These are phyloP conservation scores for Electrophaes corylata DNA, from an alignment of 2,888 invertebrate species.

Conservation along the genomic window DNA sequence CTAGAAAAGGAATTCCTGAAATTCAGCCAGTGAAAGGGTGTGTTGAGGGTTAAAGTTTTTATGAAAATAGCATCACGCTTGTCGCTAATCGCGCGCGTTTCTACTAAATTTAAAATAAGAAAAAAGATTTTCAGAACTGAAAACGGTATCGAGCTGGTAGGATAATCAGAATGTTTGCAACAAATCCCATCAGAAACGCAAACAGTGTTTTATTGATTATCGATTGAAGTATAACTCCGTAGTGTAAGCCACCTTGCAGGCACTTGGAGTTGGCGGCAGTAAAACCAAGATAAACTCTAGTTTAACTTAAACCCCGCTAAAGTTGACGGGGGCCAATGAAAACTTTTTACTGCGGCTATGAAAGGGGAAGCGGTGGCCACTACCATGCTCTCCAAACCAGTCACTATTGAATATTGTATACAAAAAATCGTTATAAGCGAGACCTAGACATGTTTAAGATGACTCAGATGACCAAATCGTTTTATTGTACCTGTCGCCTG, in stretches of 20 bases:
- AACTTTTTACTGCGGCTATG: conserved; percentile 73
- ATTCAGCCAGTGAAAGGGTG: no score
- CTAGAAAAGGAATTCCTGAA: no score
- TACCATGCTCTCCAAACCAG: conserved; percentile 44
- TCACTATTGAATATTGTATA: conserved; percentile 1
- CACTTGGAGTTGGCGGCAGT: conserved; percentile 53
- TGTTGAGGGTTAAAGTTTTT: no score
- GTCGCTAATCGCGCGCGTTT: no score
- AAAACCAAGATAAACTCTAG: conserved; percentile 71
- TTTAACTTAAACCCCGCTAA: conserved; percentile 55
- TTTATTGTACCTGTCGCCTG: no score
- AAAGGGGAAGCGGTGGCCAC: conserved; percentile 52
- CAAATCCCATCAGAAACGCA: conserved; percentile 11
- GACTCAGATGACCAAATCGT: no score
- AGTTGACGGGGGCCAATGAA: conserved; percentile 67
- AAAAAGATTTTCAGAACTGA: no score
- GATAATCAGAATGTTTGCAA: neutral
- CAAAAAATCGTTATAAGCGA: no score
- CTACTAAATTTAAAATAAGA: no score
- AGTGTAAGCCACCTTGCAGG: conserved; percentile 35
- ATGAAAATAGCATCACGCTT: no score
- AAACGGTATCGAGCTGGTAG: no score
- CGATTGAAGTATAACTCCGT: conserved; percentile 19
- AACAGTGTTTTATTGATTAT: conserved; percentile 27
- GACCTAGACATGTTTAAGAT: no score